Conservation (phyloP, 2,888 invertebrate genomes). For the Phytoseiulus persimilis region DNA sequence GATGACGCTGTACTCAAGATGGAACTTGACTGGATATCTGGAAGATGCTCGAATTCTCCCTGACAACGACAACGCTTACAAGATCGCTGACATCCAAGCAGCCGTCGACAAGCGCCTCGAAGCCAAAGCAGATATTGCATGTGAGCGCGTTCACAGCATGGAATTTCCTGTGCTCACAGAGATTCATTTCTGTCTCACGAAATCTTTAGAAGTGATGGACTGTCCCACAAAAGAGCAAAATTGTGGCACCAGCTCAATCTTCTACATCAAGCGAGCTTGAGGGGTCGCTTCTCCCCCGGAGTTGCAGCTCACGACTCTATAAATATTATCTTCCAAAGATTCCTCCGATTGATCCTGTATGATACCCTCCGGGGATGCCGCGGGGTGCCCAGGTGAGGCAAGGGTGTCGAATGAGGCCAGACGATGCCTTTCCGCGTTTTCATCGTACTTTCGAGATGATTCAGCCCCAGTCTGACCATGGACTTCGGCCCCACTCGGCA, state of each 20-base stretch:
- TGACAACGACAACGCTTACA: background rate
- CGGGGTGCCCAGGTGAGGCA: no score
- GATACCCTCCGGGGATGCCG: no score
- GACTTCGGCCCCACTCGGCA: no score
- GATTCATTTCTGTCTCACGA: background rate
- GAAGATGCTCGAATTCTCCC: background rate
- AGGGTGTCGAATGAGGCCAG: no score
- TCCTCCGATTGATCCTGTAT: no score
- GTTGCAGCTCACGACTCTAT: no score
- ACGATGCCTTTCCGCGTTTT: no score
- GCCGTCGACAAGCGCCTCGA: background rate
- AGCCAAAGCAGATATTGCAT: background rate
- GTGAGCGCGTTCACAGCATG: background rate
- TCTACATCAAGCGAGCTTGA: background rate
- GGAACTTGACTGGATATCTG: conserved; percentile 11
- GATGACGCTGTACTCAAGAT: background rate
- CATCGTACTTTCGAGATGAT: no score
- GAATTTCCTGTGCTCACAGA: background rate
- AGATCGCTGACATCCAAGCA: background rate
- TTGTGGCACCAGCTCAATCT: background rate
- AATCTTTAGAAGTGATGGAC: background rate
- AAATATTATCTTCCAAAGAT: no score
- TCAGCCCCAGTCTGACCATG: no score
- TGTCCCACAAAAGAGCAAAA: background rate
- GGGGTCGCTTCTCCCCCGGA: no score